Evolutionary conservation across 23 tunicate genomes (phyloP).

Genomic region (Trididemnum nubilum): DNA sequence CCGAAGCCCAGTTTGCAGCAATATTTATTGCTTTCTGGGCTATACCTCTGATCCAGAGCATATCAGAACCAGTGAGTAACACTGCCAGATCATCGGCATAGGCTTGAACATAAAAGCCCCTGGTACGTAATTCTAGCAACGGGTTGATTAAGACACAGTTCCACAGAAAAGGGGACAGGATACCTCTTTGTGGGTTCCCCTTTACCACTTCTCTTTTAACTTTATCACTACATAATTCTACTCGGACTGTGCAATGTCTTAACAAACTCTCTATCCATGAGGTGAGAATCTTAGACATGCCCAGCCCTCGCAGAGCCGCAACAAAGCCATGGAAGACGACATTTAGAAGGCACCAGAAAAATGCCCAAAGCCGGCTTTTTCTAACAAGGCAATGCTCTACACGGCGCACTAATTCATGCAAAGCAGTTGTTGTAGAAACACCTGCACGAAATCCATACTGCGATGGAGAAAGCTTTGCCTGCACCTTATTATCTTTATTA

Average conservation of each 20-base stretch:
- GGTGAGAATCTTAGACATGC: neutral
- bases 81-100: neutral
- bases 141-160: too few species aligned
- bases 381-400: too few species aligned
- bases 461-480: too few species aligned
- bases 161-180: neutral
- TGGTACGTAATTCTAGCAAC: too few species aligned
- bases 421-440: too few species aligned
- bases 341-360: too few species aligned
- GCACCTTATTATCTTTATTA: too few species aligned
- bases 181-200: neutral
- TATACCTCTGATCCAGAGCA: neutral
- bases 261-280: neutral
- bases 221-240: neutral
- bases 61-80: neutral
- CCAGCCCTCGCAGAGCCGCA: neutral
- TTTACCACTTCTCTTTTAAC: neutral
- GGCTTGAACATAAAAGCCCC: too few species aligned
- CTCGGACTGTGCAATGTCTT: neutral
- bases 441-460: too few species aligned
- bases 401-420: too few species aligned
- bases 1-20: neutral
- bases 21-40: neutral
- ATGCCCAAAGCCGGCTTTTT: too few species aligned
- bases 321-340: too few species aligned